Conservation (phyloP, 2,113 vertebrate genomes). For the Columba janthina region DNA sequence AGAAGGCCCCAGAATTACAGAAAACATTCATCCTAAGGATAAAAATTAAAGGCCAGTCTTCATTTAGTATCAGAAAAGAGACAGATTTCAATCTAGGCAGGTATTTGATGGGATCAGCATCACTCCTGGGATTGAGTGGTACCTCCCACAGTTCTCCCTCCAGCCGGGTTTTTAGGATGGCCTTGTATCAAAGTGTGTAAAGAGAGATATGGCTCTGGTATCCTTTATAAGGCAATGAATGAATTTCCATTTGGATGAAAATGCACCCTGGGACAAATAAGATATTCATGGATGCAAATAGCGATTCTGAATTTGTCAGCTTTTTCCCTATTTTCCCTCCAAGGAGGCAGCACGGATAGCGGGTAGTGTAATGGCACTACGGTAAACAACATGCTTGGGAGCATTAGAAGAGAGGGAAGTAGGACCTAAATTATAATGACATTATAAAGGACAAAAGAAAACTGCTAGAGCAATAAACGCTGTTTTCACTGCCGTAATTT, state of each 20-base stretch:
- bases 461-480: not conserved
- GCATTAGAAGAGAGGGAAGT: not conserved
- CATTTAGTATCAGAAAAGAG: not conserved
- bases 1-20: not conserved
- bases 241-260: not conserved
- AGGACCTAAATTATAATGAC: not conserved
- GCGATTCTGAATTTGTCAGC: not conserved
- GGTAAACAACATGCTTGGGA: conserved; percentile 26
- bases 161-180: accelerated
- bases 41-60: not conserved
- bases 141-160: not conserved
- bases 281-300: conserved; percentile 6
- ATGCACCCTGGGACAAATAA: not conserved
- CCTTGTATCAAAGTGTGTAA: not conserved
- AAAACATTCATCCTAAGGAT: not conserved
- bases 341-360: not conserved
- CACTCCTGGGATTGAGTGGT: not conserved
- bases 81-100: not conserved
- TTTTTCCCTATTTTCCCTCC: not conserved
- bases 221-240: not conserved
- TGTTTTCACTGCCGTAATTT: not conserved
- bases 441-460: not conserved
- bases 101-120: not conserved
- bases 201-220: too few species aligned
- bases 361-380: not conserved